Evolutionary conservation across 1,140 invertebrate species (phyloP).

Genomic region (Dryas iulia): DNA sequence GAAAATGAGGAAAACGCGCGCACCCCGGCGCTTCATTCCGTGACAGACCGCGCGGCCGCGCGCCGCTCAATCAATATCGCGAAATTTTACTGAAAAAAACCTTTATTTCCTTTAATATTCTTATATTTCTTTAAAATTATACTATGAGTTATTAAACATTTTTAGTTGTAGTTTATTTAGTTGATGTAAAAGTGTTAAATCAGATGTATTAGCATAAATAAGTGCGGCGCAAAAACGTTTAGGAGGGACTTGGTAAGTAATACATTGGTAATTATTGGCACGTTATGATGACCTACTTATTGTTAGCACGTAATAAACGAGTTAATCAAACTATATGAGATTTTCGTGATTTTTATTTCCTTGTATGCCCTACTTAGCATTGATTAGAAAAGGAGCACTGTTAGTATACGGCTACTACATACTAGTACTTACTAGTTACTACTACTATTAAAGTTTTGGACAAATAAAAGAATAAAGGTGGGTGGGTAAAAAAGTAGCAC

Average conservation of each 20-base stretch:
- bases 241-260: constrained; percentile 60
- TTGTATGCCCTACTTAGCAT: not conserved
- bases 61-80: constrained; percentile 70
- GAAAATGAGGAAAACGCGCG: constrained; percentile 74
- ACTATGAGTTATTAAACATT: not conserved
- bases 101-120: constrained; percentile 24
- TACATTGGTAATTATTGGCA: constrained; percentile 63
- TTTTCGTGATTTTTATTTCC: not conserved
- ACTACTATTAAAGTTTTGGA: not conserved
- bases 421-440: not conserved
- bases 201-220: constrained; percentile 38
- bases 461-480: no score
- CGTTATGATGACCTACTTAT: constrained; percentile 69
- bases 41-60: constrained; percentile 61
- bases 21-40: constrained; percentile 65
- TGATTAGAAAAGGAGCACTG: not conserved
- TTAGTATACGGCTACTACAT: not conserved
- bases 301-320: constrained; percentile 2
- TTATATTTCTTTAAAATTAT: not conserved
- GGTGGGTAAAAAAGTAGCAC: not conserved
- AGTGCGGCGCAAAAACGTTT: constrained; percentile 63
- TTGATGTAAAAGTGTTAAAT: not conserved
- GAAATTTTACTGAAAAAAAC: constrained; percentile 18
- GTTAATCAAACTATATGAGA: not conserved
- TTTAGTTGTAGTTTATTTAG: not conserved